Conservation (phyloP, 2,888 invertebrate species). For the Trypoxylon attenuatum region DNA sequence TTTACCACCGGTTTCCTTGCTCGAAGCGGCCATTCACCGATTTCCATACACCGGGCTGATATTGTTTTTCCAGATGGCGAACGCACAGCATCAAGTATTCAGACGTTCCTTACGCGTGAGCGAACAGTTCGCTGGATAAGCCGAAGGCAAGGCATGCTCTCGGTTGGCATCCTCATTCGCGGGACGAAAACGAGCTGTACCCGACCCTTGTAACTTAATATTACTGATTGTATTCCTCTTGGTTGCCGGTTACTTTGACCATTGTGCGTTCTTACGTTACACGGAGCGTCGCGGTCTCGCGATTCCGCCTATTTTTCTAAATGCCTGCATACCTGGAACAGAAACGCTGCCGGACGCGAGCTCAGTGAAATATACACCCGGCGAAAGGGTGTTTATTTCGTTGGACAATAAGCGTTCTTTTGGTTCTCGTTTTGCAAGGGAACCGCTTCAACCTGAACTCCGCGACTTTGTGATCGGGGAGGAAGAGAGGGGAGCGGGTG, state of each 20-base stretch:
- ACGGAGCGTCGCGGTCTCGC: background rate
- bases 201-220: background rate
- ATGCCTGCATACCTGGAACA: background rate
- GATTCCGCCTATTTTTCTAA: background rate
- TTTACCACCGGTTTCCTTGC: slow-evolving; percentile 12
- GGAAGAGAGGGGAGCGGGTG: too few relatives aligned
- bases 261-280: background rate
- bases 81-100: too few relatives aligned
- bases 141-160: background rate
- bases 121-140: background rate
- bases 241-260: background rate
- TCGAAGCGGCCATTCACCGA: slow-evolving; percentile 27
- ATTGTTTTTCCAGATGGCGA: slow-evolving; percentile 23
- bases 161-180: background rate
- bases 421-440: background rate
- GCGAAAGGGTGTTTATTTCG: background rate
- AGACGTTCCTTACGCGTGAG: background rate
- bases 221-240: background rate
- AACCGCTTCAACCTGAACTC: background rate
- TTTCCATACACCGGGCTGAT: slow-evolving; percentile 8
- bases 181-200: background rate
- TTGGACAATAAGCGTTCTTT: background rate
- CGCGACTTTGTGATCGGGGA: background rate
- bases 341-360: background rate
- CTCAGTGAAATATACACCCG: background rate